Conservation (phyloP, 2,888 invertebrate species). For the Mantis religiosa region DNA sequence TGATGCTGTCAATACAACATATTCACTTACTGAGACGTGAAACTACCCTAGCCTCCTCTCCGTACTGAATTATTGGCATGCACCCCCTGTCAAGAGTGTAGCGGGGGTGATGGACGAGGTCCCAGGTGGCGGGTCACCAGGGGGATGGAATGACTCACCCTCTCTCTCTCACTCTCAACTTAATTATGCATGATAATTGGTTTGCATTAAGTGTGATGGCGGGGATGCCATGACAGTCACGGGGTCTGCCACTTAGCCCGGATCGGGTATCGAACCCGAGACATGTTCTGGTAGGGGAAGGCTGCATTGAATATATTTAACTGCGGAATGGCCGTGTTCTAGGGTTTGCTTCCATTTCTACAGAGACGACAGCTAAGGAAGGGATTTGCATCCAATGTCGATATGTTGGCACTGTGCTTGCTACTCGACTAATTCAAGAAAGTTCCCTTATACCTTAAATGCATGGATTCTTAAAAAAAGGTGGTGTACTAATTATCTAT, state of each 20-base stretch:
- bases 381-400: too few species aligned
- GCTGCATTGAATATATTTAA: not conserved
- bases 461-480: too few species aligned
- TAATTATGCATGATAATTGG: constrained; percentile 35
- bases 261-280: not conserved
- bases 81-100: not conserved
- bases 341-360: too few species aligned
- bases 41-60: not conserved
- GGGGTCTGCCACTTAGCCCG: not conserved
- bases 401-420: too few species aligned
- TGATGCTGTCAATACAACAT: not conserved
- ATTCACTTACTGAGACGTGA: not conserved
- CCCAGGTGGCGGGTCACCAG: not conserved
- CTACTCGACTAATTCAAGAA: too few species aligned
- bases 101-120: constrained; percentile 7
- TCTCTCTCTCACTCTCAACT: constrained; percentile 17
- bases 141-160: constrained; percentile 23
- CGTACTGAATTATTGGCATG: constrained; percentile 15
- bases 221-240: not conserved
- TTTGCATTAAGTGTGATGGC: constrained; percentile 29
- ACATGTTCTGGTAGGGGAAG: not conserved
- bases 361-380: too few species aligned
- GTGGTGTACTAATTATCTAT: too few species aligned
- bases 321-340: too few species aligned
- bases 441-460: too few species aligned